Conservation (phyloP, 2,888 invertebrate species). For the Scaptomyza parva region DNA sequence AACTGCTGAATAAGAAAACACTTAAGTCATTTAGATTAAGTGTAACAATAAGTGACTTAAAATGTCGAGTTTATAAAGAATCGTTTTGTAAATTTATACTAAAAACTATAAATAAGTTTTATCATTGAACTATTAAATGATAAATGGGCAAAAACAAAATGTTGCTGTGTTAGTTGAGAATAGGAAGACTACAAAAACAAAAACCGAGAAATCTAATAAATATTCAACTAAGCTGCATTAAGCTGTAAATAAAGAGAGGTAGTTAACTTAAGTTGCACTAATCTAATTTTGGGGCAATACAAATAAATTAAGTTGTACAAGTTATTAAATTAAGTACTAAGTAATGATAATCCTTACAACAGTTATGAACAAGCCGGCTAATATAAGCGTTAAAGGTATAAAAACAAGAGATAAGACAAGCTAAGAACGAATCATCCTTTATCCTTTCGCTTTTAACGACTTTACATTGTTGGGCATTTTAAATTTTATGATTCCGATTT, state of each 20-base stretch:
- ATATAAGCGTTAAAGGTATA: constrained; percentile 1
- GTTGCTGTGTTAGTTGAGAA: background rate
- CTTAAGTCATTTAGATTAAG: too few species aligned
- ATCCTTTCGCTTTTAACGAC: constrained; percentile 57
- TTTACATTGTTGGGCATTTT: constrained; percentile 63
- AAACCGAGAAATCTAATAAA: background rate
- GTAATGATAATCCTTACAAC: background rate
- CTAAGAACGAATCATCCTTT: constrained; percentile 1
- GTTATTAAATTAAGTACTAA: background rate
- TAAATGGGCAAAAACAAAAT: background rate
- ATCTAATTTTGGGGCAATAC: background rate
- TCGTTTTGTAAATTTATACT: background rate
- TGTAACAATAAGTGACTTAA: background rate
- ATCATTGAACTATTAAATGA: background rate
- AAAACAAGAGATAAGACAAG: constrained; percentile 1
- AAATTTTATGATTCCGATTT: constrained; percentile 71
- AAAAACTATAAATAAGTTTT: background rate
- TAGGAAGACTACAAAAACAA: background rate
- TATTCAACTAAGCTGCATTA: background rate
- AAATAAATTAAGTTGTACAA: background rate
- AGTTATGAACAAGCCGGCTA: constrained; percentile 2
- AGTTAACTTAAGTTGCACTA: background rate
- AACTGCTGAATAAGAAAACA: background rate
- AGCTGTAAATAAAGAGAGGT: background rate
- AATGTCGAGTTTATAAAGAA: too few species aligned